These are phyloP conservation scores for Lepidonotus clava DNA, from an alignment of 2,888 invertebrate species.

Conservation along the genomic window DNA sequence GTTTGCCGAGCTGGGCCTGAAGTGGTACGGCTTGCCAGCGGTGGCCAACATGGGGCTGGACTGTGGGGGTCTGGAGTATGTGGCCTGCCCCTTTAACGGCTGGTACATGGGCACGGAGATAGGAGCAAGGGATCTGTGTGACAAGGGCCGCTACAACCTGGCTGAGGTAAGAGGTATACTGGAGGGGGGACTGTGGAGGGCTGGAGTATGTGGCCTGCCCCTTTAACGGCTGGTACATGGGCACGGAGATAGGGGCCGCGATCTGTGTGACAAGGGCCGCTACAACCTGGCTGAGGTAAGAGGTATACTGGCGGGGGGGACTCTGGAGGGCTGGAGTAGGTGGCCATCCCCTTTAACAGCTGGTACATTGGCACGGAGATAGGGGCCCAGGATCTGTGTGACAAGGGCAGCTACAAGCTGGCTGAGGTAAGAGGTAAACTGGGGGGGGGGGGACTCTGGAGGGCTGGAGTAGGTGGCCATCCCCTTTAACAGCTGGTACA, in stretches of 20 bases:
- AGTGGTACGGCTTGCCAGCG: constrained; percentile 95
- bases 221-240: constrained; percentile 99
- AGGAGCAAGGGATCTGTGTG: constrained; percentile 94
- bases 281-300: constrained; percentile 93
- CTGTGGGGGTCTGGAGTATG: constrained; percentile 96
- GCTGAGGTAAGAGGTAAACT: constrained; percentile 92
- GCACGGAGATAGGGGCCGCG: constrained; percentile 96
- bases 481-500: constrained; percentile 98
- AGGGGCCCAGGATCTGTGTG: constrained; percentile 94
- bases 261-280: constrained; percentile 92
- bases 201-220: constrained; percentile 95
- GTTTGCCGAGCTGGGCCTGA: constrained; percentile 91
- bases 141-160: constrained; percentile 92
- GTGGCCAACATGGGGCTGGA: constrained; percentile 96
- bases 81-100: constrained; percentile 96
- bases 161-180: constrained; percentile 92
- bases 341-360: constrained; percentile 96
- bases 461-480: too few species aligned
- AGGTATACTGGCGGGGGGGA: too few species aligned
- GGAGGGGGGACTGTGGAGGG: constrained; percentile 97
- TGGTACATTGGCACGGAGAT: constrained; percentile 99
- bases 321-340: too few species aligned
- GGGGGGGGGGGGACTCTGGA: too few species aligned
- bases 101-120: constrained; percentile 99
- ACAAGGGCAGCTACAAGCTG: constrained; percentile 91